Base-by-base conservation (phyloP, 1,140 invertebrate genomes). In the Drosophila bocki region DNA sequence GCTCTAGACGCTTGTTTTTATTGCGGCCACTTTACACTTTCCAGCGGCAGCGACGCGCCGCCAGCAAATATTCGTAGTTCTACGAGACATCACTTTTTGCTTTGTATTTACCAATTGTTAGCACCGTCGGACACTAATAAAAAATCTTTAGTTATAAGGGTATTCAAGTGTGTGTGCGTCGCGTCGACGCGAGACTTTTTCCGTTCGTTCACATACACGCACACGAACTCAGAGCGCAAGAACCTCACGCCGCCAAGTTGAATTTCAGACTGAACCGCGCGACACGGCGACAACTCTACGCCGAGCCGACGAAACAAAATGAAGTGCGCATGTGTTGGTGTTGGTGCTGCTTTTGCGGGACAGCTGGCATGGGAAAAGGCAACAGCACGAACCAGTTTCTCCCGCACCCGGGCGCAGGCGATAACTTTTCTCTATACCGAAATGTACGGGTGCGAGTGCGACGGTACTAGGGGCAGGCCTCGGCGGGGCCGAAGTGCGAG, bases 361-460 rank as follows among this genome's bases (percentile, higher is more conserved):
- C 47, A 51, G 59, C 50, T 61, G 58, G 53, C 37, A 71, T 68
- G 76, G 81, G 53, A 54, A 54, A 53, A 35, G n/a, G 29, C 50
- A 33, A 15, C 32, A 39, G 35, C 33, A 70, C 78, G 64, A 87
- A 87, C 84, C 76, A 75, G 84, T 88, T 83, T 71, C 56, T 64
- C 71, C 74, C 37, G 75, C 71, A 72, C 65, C 48, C 57, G 32
- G 22, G 53, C 33, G 53, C 53, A 22, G 51, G 33, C 35, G 51
- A 67, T 57, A 88, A 83, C 65, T 78, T 88, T 88, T 88, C 84
- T 88, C 80, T 88, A 88, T 88, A 88, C 80, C 50, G 80, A 78
- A 75, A 81, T 78, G 65, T 42, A 41, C 35, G 69, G 50, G 84
- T 70, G 78, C 78, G 78, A 88, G 41, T 83, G 84, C 62, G 63